These are phyloP conservation scores for Isurus oxyrinchus DNA, from an alignment of 2,113 vertebrate species.

Conservation along the genomic window DNA sequence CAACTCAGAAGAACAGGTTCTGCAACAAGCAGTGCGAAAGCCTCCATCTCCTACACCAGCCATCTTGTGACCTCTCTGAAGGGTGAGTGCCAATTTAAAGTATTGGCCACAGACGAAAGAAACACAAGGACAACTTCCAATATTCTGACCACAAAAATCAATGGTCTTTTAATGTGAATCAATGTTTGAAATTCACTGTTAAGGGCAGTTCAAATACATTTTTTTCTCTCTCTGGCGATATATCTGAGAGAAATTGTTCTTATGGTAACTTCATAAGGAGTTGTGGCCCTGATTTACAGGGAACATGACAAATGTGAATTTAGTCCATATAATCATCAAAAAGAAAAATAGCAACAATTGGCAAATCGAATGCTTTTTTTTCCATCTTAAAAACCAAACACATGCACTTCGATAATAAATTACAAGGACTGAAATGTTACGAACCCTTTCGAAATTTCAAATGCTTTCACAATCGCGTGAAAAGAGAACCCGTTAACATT, in stretches of 20 bases:
- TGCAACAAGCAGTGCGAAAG: neutral
- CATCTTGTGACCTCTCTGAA: neutral
- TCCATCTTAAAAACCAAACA: neutral
- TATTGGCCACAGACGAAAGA: too few relatives aligned
- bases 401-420: neutral
- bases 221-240: neutral
- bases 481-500: neutral
- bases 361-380: neutral
- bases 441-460: neutral
- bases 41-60: neutral
- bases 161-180: neutral
- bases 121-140: neutral
- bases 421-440: neutral
- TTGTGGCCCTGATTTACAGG: neutral
- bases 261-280: neutral
- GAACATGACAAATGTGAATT: neutral
- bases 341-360: neutral
- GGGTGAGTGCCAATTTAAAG: neutral
- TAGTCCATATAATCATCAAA: neutral
- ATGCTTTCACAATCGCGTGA: neutral
- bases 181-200: neutral
- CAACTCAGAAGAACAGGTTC: neutral
- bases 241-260: neutral
- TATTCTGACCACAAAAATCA: neutral
- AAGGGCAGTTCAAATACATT: neutral